Conservation (phyloP, 2,113 vertebrate species). For the Nothobranchius kuhntae region DNA sequence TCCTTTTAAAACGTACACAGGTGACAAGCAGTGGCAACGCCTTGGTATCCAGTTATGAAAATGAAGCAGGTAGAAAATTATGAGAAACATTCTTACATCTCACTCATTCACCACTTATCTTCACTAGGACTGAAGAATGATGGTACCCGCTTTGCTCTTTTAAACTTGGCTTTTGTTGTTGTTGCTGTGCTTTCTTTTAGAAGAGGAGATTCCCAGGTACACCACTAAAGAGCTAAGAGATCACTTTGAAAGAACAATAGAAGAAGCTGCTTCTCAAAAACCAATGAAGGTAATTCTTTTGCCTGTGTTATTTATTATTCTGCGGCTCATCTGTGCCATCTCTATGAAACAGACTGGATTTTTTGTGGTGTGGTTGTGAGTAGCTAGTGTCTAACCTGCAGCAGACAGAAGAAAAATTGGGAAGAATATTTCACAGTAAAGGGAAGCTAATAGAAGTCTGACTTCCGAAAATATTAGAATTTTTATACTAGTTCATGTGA, state of each 20-base stretch:
- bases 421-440: too few species aligned
- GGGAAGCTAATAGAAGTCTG: too few species aligned
- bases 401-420: too few species aligned
- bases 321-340: background rate
- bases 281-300: conserved; percentile 84
- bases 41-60: conserved; percentile 65
- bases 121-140: background rate
- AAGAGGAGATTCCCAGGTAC: conserved; percentile 86
- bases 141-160: background rate
- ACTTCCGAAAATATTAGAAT: too few species aligned
- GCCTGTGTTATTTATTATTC: background rate
- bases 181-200: conserved; percentile 63
- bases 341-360: too few species aligned
- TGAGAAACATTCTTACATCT: background rate
- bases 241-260: conserved; percentile 90
- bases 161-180: conserved; percentile 13
- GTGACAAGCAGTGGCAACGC: conserved; percentile 56
- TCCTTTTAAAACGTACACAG: conserved; percentile 50
- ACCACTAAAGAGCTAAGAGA: conserved; percentile 89
- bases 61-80: conserved; percentile 69
- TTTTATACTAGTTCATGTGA: too few species aligned
- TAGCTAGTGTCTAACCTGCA: too few species aligned
- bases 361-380: too few species aligned
- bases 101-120: too few species aligned
- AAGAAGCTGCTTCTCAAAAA: conserved; percentile 82